Base-by-base conservation (phyloP, 2,888 invertebrate species). In the Caenorhabditis virilis region DNA sequence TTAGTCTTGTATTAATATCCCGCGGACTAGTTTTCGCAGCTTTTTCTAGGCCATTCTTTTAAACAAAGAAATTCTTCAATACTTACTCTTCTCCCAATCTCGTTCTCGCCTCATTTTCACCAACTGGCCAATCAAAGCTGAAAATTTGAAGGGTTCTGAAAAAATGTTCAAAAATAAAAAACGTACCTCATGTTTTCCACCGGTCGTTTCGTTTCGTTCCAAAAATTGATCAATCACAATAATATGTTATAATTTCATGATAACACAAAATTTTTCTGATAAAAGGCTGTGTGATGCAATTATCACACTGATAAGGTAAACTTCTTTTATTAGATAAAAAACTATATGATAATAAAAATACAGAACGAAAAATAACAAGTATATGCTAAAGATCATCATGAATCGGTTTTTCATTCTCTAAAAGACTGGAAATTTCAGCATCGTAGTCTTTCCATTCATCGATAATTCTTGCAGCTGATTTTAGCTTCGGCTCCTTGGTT, bases 401-500 rank as follows among this genome's bases (percentile, higher is more conserved):
- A n/a, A n/a, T n/a, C n/a, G n/a, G n/a, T n/a, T n/a, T n/a, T n/a
- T n/a, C n/a, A n/a, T n/a, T n/a, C n/a, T n/a, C n/a, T n/a, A n/a
- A n/a, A n/a, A n/a, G n/a, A n/a, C n/a, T n/a, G n/a, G n/a, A n/a
- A n/a, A 98, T 89, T 87, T 97, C 97, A 25, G 89, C 89, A 86
- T 98, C 98, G 84, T 95, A 97, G 59, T 89, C 89, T 79, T 90
- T 90, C 98, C 98, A 98, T 87, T 98, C 98, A 2, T 92, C 91
- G 53, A 97, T 90, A 83, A 98, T 97, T 76, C 98, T 88, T 87
- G 93, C 90, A 9, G 98, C 98, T 52, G 95, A 95, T 23, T 92
- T 91, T 76, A 98, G 85, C 86, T 98, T 98, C 0, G 98, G 95
- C 86, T 98, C 98, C 86, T 99, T 98, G 23, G 98, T 98, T 88